Evolutionary conservation across 2,797 vertebrate species (phyloP), one percentile per base, ranked within the genome.

Genomic region (Propithecus perrieri): DNA sequence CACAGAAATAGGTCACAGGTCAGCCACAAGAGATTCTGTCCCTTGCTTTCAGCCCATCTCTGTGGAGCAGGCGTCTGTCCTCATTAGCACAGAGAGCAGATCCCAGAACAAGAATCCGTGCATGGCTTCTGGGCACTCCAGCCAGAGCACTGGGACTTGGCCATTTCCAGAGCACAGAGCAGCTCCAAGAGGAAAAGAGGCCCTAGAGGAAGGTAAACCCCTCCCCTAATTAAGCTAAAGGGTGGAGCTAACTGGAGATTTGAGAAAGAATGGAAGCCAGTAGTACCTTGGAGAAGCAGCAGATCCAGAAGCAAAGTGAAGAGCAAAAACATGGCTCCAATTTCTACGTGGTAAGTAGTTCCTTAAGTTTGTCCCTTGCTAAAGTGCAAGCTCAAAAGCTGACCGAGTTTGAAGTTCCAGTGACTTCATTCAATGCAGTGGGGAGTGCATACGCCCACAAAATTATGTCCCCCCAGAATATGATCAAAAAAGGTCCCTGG

Each of bases 1-100:
- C 59, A 80, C 9, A 79, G 85, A 69, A 95, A 63, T 33, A 43
- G 74, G 57, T 88, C 86, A 95, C n/a, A 92, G 75, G 57, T 85
- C 65, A 81, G 35, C 76, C 48, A 84, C 24, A 38, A 91, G 76
- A 79, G 33, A 35, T 12, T 41, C 35, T 84, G 83, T 11, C 8
- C 5, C 35, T 87, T 53, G 28, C 17, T 63, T n/a, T 83, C 5
- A 22, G 57, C 20, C 63, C 63, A 67, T 80, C 59, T 48, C 2
- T 75, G 69, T 24, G 1, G 78, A 86, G 69, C 18, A n/a, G 80
- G 55, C 0, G 5, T 2, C 15, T 28, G 3, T 90, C 65, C 43
- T 57, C 78, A 6, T 48, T 85, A 88, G 53, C 24, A n/a, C 35
- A 0, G 63, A 92, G 78, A 35, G 10, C 22, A 41, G 78, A 33